These are phyloP conservation scores for Metopolophium dirhodum DNA, from an alignment of 1,140 invertebrate genomes.

Conservation along the genomic window DNA sequence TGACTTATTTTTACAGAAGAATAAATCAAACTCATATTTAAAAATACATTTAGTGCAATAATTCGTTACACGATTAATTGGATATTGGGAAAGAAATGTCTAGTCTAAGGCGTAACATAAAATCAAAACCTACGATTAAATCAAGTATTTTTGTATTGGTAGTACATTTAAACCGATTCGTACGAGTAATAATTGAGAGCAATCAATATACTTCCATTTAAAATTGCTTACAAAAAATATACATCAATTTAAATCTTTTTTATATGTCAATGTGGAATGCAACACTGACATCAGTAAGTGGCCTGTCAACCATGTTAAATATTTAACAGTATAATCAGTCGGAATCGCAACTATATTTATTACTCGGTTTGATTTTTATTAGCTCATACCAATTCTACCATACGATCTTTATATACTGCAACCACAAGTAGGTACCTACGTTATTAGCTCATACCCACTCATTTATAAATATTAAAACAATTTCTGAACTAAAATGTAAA, in stretches of 20 bases:
- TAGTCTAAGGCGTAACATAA: not conserved
- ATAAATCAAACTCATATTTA: not conserved
- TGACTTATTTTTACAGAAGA: not conserved
- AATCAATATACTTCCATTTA: slow-evolving; percentile 7
- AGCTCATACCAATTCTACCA: not conserved
- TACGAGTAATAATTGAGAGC: not conserved
- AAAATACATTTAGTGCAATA: not conserved
- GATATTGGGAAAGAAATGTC: not conserved
- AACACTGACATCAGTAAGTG: slow-evolving; percentile 8
- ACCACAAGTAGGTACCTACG: not conserved
- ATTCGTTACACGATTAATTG: not conserved
- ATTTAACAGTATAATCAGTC: not conserved
- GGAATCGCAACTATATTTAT: not conserved
- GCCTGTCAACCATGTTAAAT: not conserved
- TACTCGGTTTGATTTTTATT: not conserved
- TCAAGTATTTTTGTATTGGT: not conserved
- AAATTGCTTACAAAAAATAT: not conserved
- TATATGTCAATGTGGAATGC: not conserved
- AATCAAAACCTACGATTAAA: slow-evolving; percentile 8
- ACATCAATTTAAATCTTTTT: slow-evolving; percentile 6
- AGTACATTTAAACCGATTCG: not conserved
- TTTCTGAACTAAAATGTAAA: not conserved
- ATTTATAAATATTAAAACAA: not conserved
- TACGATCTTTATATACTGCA: not conserved
- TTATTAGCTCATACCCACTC: not conserved